These are phyloP conservation scores for Gerris buenoi DNA, from an alignment of 1,140 invertebrate species.

Conservation along the genomic window DNA sequence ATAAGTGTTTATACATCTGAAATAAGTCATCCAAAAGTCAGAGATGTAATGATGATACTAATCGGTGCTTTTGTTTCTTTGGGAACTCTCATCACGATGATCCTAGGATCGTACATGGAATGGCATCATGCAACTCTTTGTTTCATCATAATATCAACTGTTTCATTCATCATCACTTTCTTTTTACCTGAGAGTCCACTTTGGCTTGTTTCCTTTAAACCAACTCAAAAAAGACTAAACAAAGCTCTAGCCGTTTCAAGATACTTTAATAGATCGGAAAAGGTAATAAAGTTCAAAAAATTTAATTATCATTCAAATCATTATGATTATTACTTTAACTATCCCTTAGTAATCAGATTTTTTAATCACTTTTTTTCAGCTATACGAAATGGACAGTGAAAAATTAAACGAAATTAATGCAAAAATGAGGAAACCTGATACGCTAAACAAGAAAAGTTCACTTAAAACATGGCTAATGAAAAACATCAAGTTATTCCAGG, in stretches of 20 bases:
- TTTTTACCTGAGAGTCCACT: background rate
- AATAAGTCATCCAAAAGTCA: background rate
- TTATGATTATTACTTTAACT: background rate
- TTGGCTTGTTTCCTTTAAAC: background rate
- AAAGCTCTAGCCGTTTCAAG: background rate
- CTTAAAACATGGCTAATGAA: conserved; percentile 3
- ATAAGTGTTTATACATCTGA: background rate
- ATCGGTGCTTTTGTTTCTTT: background rate
- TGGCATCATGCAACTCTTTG: background rate
- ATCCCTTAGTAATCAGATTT: background rate
- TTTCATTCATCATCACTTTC: background rate
- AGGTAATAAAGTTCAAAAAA: background rate
- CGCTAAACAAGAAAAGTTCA: background rate
- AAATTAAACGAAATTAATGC: background rate
- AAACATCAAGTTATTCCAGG: conserved; percentile 2
- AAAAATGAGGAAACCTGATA: background rate
- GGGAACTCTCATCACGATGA: background rate
- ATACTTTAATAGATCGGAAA: background rate
- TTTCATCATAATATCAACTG: background rate
- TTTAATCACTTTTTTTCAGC: background rate
- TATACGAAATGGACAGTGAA: background rate
- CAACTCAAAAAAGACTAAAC: background rate
- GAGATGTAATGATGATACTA: background rate
- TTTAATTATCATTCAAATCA: no score
- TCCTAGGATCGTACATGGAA: background rate